These are phyloP conservation scores for Condylura cristata DNA, from an alignment of 2,113 vertebrate genomes.

Conservation along the genomic window DNA sequence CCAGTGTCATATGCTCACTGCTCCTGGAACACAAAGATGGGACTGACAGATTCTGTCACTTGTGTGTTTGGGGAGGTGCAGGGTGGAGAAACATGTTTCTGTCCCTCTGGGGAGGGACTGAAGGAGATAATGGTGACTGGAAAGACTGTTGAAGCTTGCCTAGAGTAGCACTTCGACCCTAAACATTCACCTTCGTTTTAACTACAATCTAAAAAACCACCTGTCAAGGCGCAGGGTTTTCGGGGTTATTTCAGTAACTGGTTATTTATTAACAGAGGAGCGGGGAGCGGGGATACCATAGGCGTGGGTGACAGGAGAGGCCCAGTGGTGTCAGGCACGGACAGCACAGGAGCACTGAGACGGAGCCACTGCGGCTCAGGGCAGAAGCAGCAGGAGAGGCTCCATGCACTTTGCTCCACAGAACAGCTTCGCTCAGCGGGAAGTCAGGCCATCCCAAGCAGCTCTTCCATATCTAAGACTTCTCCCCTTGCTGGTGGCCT, in stretches of 20 bases:
- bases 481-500: background rate
- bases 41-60: background rate
- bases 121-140: background rate
- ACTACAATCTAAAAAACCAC: background rate
- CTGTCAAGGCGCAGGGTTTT: background rate
- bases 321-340: background rate
- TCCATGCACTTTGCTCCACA: too few species aligned
- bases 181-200: background rate
- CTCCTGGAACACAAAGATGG: conserved; percentile 1
- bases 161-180: background rate
- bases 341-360: background rate
- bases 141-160: background rate
- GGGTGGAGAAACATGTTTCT: background rate
- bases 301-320: background rate
- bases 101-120: background rate
- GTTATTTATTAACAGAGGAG: background rate
- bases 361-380: background rate
- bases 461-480: background rate
- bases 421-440: background rate
- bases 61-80: background rate
- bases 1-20: background rate
- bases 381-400: background rate
- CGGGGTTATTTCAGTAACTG: background rate
- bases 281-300: background rate
- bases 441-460: background rate